Percentiles rank a stretch among this genome's conserved stretches.
These are phyloP conservation scores for Tapera naevia DNA, from an alignment of 2,797 vertebrate genomes.

Conservation along the genomic window DNA sequence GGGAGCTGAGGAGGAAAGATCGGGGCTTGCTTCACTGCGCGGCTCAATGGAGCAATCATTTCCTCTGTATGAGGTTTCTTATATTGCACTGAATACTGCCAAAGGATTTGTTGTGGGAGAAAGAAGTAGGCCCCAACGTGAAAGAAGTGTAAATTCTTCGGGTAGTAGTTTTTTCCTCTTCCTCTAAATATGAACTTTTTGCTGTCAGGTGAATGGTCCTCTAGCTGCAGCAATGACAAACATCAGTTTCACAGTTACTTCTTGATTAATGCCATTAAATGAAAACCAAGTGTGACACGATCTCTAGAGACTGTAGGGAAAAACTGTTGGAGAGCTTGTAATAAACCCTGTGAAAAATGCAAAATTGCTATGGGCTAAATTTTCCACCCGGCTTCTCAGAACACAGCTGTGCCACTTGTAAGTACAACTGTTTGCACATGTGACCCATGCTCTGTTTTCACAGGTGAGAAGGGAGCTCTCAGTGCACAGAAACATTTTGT, in stretches of 20 bases:
- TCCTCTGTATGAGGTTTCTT: not conserved
- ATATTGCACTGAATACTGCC: not conserved
- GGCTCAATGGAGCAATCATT: not conserved
- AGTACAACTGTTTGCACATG: constrained; percentile 9
- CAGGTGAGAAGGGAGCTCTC: constrained; percentile 46
- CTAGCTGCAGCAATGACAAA: not conserved
- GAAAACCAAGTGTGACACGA: constrained; percentile 16
- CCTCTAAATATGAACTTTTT: not conserved
- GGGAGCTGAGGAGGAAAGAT: not conserved
- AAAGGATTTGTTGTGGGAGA: not conserved
- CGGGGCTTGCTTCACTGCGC: not conserved
- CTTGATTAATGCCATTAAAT: constrained; percentile 60
- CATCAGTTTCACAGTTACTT: constrained; percentile 33
- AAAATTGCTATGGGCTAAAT: constrained; percentile 60
- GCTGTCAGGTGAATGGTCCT: constrained; percentile 2
- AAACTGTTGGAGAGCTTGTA: constrained; percentile 51
- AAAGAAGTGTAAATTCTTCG: not conserved
- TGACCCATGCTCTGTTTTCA: constrained; percentile 18
- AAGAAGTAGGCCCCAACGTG: not conserved
- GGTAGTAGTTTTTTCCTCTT: not conserved
- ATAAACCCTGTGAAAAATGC: constrained; percentile 56
- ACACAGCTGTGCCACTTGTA: constrained; percentile 47
- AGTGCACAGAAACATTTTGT: not conserved
- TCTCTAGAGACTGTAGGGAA: constrained; percentile 23
- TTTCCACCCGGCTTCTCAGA: constrained; percentile 60